A percentile compares a stretch with the other conserved stretches of the same genome.
Evolutionary conservation across 2,113 vertebrate species (phyloP).

Genomic region (Lepus europaeus): DNA sequence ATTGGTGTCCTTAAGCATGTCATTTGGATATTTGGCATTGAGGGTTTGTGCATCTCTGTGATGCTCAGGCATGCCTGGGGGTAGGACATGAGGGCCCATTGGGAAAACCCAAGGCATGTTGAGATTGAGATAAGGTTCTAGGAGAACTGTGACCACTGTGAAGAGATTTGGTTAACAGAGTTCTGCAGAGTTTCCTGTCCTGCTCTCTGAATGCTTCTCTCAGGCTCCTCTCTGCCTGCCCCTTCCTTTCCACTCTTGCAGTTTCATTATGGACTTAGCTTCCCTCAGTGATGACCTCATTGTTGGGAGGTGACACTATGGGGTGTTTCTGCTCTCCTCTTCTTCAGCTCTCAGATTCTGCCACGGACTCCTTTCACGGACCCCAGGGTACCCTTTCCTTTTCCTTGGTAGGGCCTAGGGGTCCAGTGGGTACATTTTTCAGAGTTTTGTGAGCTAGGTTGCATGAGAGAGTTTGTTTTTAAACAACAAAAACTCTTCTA

Average conservation of each 20-base stretch:
- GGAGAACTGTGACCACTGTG: not conserved
- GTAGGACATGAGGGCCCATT: rapidly evolving
- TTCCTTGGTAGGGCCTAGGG: not conserved
- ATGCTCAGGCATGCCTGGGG: not conserved
- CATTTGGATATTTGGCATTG: not conserved
- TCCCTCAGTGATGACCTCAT: not conserved
- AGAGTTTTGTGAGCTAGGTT: not conserved
- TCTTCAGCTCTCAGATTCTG: not conserved
- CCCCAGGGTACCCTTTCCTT: not conserved
- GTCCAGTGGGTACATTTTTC: not conserved
- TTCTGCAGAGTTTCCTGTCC: not conserved
- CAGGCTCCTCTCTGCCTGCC: not conserved
- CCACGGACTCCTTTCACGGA: not conserved
- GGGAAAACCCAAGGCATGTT: not conserved
- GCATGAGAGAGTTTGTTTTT: not conserved
- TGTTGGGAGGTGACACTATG: not conserved
- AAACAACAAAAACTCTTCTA: not conserved
- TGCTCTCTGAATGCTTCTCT: not conserved
- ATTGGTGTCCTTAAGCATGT: not conserved
- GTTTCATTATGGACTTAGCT: not conserved
- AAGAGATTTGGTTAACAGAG: too few species aligned
- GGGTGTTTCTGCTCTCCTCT: too few species aligned
- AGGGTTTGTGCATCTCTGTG: not conserved
- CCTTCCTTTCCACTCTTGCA: not conserved
- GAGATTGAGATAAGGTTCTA: not conserved